Conservation (phyloP, 2,113 vertebrate genomes). For the Ifrita kowaldi region DNA sequence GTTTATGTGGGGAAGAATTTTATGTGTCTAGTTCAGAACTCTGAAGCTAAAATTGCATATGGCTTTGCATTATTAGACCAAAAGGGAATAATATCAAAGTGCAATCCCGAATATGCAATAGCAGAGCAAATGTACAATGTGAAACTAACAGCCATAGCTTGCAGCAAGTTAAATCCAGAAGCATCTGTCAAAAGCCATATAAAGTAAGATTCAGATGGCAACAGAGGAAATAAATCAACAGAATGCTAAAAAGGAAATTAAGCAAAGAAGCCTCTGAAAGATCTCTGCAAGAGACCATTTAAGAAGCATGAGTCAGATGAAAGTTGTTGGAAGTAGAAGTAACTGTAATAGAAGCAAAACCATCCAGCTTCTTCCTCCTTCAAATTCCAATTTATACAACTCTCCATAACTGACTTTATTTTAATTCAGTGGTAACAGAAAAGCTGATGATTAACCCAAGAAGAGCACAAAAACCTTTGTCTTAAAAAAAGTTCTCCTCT, state of each 20-base stretch:
- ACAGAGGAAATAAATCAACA: conserved; percentile 22
- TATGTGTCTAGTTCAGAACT: not conserved
- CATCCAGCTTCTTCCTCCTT: not conserved
- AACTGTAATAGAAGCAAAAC: not conserved
- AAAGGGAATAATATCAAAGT: not conserved
- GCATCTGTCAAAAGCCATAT: not conserved
- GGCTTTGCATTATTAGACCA: not conserved
- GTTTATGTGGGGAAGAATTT: not conserved
- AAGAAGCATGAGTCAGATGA: not conserved
- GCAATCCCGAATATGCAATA: not conserved
- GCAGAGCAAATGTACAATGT: not conserved
- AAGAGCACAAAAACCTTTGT: not conserved
- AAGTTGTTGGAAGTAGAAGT: not conserved
- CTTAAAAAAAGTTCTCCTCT: not conserved
- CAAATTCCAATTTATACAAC: not conserved
- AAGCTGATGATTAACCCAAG: not conserved
- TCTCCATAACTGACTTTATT: not conserved
- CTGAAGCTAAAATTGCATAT: not conserved
- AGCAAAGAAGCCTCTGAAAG: not conserved
- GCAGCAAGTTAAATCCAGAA: not conserved
- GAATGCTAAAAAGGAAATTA: conserved; percentile 21
- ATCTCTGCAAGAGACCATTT: not conserved
- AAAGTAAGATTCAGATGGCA: not conserved
- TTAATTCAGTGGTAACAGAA: not conserved
- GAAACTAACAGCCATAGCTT: not conserved